Percentiles rank a stretch among this genome's conserved stretches.
phyloP scores from a whole-genome alignment of 2,797 vertebrate species.

The Cephalopachus bancanus region DNA sequence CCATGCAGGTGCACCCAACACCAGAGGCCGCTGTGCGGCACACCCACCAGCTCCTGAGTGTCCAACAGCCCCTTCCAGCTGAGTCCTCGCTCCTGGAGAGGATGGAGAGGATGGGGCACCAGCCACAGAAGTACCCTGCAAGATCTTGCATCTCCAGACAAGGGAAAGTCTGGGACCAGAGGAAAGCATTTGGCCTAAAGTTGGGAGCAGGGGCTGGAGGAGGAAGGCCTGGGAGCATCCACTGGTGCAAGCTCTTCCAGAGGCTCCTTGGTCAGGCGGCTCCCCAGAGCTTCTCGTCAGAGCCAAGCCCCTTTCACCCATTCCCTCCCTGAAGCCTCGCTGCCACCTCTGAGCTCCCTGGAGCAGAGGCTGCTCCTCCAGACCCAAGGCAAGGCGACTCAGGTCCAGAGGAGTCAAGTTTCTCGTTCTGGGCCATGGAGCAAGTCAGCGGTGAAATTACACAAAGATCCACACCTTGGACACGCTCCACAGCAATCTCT shows the following conservation, averaged over 20 bases:
- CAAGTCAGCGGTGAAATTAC: neutral
- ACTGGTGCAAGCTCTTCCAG: neutral
- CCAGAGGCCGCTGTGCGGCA: rapidly evolving
- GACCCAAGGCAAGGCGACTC: neutral
- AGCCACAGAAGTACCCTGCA: neutral
- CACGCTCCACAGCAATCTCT: neutral
- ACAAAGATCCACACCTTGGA: neutral
- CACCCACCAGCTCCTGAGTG: neutral
- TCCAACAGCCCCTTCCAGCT: neutral
- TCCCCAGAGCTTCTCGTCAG: rapidly evolving
- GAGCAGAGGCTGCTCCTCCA: neutral
- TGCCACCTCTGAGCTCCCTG: rapidly evolving
- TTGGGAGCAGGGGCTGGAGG: neutral
- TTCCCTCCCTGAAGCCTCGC: neutral
- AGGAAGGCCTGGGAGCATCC: neutral
- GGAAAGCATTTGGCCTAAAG: neutral
- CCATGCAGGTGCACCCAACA: rapidly evolving
- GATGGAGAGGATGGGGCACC: neutral
- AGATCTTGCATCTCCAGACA: neutral
- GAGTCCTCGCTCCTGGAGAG: neutral
- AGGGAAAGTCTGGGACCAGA: neutral
- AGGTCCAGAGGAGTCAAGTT: neutral
- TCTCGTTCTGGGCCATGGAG: neutral
- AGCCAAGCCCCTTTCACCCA: neutral
- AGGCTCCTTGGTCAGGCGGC: neutral